These are phyloP conservation scores for Xanthia icteritia DNA, from an alignment of 2,888 invertebrate species.

Conservation along the genomic window DNA sequence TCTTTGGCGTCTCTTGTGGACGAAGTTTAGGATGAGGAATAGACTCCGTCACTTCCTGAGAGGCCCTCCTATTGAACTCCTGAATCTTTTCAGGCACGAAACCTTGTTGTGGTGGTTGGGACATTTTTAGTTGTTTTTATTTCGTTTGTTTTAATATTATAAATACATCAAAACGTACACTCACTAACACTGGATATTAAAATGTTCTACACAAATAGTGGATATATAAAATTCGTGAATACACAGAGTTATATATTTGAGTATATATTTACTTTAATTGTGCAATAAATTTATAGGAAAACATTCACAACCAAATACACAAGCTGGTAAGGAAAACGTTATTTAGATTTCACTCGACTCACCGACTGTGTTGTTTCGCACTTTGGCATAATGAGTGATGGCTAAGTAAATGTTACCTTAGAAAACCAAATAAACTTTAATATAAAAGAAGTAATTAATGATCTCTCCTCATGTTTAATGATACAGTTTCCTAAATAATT, in stretches of 20 bases:
- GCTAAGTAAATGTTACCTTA: neutral
- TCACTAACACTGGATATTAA: conserved; percentile 64
- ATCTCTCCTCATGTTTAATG: conserved; percentile 3
- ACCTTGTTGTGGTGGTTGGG: conserved; percentile 85
- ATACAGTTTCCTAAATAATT: conserved; percentile 35
- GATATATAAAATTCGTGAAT: conserved; percentile 66
- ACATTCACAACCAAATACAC: conserved; percentile 85
- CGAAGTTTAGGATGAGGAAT: conserved; percentile 69
- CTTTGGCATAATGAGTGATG: conserved; percentile 49
- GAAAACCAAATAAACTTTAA: neutral
- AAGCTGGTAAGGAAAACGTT: conserved; percentile 61
- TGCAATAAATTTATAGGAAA: conserved; percentile 78
- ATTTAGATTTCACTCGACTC: neutral
- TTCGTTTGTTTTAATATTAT: conserved; percentile 63
- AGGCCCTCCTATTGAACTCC: conserved; percentile 85
- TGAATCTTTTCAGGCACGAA: conserved; percentile 86
- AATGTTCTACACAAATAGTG: conserved; percentile 64
- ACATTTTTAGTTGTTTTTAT: conserved; percentile 76
- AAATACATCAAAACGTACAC: conserved; percentile 69
- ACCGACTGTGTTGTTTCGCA: neutral
- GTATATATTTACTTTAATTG: conserved; percentile 60
- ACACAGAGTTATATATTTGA: conserved; percentile 61
- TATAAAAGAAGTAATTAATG: neutral
- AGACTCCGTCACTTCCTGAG: conserved; percentile 83
- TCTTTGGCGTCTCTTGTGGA: conserved; percentile 76